These are phyloP conservation scores for Parnassius smintheus DNA, from an alignment of 2,888 invertebrate genomes.

Conservation along the genomic window DNA sequence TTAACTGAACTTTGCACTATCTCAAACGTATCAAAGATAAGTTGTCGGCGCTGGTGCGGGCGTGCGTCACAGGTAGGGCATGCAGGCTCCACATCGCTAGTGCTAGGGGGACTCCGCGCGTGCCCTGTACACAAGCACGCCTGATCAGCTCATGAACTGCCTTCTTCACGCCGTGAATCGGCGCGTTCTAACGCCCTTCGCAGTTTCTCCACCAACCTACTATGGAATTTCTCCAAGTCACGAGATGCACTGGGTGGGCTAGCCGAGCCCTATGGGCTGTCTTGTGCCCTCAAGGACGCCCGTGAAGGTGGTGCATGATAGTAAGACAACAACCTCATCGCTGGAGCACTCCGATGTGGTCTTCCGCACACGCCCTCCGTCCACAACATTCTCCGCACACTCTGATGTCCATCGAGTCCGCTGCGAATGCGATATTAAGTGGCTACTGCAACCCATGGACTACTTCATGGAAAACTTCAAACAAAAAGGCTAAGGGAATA, in stretches of 20 bases:
- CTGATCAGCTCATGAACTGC: constrained; percentile 78
- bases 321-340: constrained; percentile 82
- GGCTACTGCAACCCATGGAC: no score
- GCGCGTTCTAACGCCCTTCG: constrained; percentile 85
- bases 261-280: constrained; percentile 83
- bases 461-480: no score
- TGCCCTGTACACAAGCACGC: constrained; percentile 77
- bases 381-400: constrained; percentile 68
- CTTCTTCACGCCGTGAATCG: constrained; percentile 71
- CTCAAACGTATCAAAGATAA: constrained; percentile 70
- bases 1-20: constrained; percentile 66
- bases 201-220: constrained; percentile 89
- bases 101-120: constrained; percentile 71
- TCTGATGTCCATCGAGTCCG: constrained; percentile 89
- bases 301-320: constrained; percentile 77
- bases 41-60: constrained; percentile 46
- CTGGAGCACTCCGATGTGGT: constrained; percentile 86
- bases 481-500: no score
- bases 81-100: constrained; percentile 70
- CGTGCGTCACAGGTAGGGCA: constrained; percentile 72
- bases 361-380: constrained; percentile 64
- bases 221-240: constrained; percentile 89
- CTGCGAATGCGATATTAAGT: constrained; percentile 87
- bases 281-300: constrained; percentile 82
- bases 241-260: constrained; percentile 82